Evolutionary conservation across 2,888 invertebrate genomes (phyloP), one percentile per base, ranked within the genome.

Genomic region (Danaus chrysippus): DNA sequence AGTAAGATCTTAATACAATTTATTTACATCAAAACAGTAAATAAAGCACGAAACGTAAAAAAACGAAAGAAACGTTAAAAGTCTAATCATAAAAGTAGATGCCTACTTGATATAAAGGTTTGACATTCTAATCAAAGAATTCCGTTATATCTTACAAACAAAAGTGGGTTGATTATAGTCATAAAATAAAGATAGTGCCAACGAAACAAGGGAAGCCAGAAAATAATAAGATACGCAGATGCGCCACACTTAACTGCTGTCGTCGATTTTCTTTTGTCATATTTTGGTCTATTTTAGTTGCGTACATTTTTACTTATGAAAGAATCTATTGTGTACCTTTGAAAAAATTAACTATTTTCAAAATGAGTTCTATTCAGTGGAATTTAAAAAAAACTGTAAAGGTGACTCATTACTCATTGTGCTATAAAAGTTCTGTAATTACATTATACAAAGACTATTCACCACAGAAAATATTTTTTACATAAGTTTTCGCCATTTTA

Each of bases 131-230:
- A 10, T 17, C 17, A 5, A 49, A 17, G 49, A 49, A 49, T 49
- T 49, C 49, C 11, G 10, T 49, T 17, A 17, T 49, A 49, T 49
- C 15, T 46, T 17, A 3, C 49, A 10, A 49, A 49, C 49, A 49
- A 49, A 49, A 49, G 17, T 17, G 17, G 17, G 15, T 49, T 49
- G 17, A 49, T 49, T 17, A 49, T 49, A 10, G 11, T 49, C 10
- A 49, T 49, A 49, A 49, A 49, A 49, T 49, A 49, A n/a, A 49
- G 49, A 49, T 49, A 17, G 49, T 49, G 49, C 49, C 17, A 49
- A 49, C 15, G 49, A 49, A 49, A 49, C 49, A 17, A 17, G 49
- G 15, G 49, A 49, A 15, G 17, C 17, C 49, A 49, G 49, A 49
- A 49, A 49, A 49, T 49, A 49, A 49, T 17, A 17, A 49, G 49